Percentiles rank a stretch among this genome's conserved stretches.
Conservation (phyloP, 2,113 vertebrate genomes). For the Hucho hucho region DNA sequence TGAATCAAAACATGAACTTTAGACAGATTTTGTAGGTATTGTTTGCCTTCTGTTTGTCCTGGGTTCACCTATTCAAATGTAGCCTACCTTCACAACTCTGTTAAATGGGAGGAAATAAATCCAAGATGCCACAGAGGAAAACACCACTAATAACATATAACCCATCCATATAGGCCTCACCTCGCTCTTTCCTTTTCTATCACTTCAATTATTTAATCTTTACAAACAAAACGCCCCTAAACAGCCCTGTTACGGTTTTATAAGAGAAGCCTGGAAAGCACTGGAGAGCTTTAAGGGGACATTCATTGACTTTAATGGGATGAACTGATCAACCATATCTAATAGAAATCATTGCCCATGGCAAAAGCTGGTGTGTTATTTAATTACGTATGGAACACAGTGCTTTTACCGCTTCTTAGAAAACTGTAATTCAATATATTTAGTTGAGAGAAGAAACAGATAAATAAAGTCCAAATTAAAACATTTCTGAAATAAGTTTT, state of each 20-base stretch:
- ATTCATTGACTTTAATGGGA: slow-evolving; percentile 82
- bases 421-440: slow-evolving; percentile 80
- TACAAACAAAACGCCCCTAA: slow-evolving; percentile 69
- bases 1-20: no score
- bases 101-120: slow-evolving; percentile 5
- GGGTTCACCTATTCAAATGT: neutral
- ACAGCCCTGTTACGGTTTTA: slow-evolving; percentile 75
- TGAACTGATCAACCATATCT: slow-evolving; percentile 82
- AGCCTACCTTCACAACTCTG: neutral
- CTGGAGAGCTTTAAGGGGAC: slow-evolving; percentile 77
- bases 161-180: slow-evolving; percentile 48
- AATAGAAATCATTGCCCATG: slow-evolving; percentile 80
- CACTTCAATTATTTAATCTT: slow-evolving; percentile 73
- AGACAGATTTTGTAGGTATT: no score
- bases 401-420: slow-evolving; percentile 83
- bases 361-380: slow-evolving; percentile 76
- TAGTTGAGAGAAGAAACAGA: slow-evolving; percentile 76
- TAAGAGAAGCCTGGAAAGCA: slow-evolving; percentile 66
- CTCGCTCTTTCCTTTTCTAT: slow-evolving; percentile 59
- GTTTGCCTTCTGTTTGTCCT: neutral
- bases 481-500: slow-evolving; percentile 58
- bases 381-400: slow-evolving; percentile 78
- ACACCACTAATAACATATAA: slow-evolving; percentile 58
- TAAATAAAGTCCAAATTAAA: slow-evolving; percentile 66
- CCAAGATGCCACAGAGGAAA: slow-evolving; percentile 38